These are phyloP conservation scores for Coregonus ussuriensis DNA, from an alignment of 2,797 vertebrate genomes.

Conservation along the genomic window DNA sequence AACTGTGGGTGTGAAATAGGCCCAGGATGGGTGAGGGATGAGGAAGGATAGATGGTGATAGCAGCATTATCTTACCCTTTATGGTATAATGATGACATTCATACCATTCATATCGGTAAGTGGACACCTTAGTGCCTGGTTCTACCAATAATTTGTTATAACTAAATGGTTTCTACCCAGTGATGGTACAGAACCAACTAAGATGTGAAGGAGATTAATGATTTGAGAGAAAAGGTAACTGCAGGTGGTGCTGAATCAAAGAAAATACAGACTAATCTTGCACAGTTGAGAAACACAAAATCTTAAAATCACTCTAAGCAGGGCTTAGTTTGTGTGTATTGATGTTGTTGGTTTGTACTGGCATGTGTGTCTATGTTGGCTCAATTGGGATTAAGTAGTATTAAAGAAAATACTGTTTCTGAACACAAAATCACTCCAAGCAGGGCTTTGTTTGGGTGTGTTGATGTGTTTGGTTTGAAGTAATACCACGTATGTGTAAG, in stretches of 20 bases:
- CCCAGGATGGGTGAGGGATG: too few relatives aligned
- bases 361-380: conserved; percentile 2
- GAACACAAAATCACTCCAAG: neutral
- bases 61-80: neutral
- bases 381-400: too few relatives aligned
- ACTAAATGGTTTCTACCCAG: neutral
- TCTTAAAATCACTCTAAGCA: neutral
- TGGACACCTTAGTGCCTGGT: neutral
- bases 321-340: neutral
- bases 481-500: conserved; percentile 6
- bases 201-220: neutral
- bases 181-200: too few relatives aligned
- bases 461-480: neutral
- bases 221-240: neutral
- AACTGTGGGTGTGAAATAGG: neutral
- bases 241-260: neutral
- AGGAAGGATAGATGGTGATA: neutral
- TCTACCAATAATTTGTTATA: neutral
- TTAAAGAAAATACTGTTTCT: too few relatives aligned
- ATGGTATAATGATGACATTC: neutral
- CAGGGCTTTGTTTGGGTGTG: neutral
- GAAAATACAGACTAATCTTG: neutral
- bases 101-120: neutral
- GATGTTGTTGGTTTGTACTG: neutral
- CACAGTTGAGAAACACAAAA: neutral